A percentile compares a stretch with the other conserved stretches of the same genome.
phyloP scores from a whole-genome alignment of 2,113 vertebrate genomes.

The Saimiri boliviensis region DNA sequence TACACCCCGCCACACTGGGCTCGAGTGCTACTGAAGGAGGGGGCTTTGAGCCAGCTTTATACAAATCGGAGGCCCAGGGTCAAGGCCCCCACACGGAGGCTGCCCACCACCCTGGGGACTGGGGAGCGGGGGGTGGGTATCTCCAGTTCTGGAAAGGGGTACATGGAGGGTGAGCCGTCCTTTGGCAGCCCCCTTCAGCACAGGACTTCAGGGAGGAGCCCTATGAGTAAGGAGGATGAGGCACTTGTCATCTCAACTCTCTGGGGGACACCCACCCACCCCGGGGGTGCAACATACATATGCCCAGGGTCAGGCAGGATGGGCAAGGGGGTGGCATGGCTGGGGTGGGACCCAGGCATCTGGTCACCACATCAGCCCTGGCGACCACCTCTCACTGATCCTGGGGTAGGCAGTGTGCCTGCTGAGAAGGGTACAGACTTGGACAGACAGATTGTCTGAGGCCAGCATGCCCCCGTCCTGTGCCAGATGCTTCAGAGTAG shows the following conservation, averaged over 20 bases:
- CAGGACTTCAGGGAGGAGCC: conserved; percentile 36
- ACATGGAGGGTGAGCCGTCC: neutral
- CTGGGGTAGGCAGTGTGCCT: neutral
- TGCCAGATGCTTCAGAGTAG: neutral
- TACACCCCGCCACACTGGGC: too few relatives aligned
- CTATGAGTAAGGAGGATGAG: conserved; percentile 12
- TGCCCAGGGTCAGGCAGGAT: neutral
- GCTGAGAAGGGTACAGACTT: neutral
- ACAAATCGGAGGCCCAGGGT: neutral
- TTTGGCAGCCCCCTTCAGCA: neutral
- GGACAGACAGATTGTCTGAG: neutral
- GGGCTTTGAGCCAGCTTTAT: neutral
- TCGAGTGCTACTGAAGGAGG: neutral
- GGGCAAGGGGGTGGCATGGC: neutral
- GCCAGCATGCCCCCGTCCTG: neutral
- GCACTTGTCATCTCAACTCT: conserved; percentile 32
- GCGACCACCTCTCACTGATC: neutral
- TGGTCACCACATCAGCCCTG: neutral
- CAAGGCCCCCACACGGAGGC: neutral
- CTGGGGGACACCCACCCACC: too few relatives aligned
- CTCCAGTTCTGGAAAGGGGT: neutral
- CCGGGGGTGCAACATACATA: neutral
- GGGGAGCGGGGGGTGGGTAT: neutral
- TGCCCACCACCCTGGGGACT: neutral
- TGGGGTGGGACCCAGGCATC: neutral